Evolutionary conservation across 2,797 vertebrate genomes (phyloP), one percentile per base, ranked within the genome.

Genomic region (Ctenosaura bakeri): DNA sequence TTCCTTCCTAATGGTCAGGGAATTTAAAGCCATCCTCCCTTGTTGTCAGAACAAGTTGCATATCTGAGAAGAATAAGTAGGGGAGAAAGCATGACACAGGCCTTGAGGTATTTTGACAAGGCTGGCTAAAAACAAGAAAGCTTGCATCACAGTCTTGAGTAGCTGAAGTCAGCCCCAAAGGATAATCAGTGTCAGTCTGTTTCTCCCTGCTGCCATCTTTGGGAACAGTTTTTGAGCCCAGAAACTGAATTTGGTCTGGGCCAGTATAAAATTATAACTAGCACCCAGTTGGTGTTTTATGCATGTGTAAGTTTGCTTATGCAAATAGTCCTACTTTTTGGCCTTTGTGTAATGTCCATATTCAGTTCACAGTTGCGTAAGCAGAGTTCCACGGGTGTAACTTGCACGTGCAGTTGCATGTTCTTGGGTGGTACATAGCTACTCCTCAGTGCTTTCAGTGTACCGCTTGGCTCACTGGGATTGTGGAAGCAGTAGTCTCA

Each of bases 71-170:
- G 73, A 20, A 88, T 42, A 22, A 29, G 24, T 29, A 82, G 46
- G 83, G 24, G 80, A 18, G 71, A 73, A 71, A 90, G 90, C 52
- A 64, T 89, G 42, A 87, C 35, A 62, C 22, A 5, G 1, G 0
- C 83, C 92, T 56, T 88, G 74, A 91, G 91, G 16, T 83, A 71
- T 87, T 42, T 83, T 74, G 87, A 89, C 20, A 24, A 77, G 88
- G 26, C 35, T 42, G 26, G 59, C 22, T 62, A 20, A 69, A 46
- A 32, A 81, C 0, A 1, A 54, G 42, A 22, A 56, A 90, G 77
- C 12, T 86, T 89, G 54, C 1, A 3, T 82, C 76, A 35, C 32
- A 62, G 56, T 85, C 46, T 29, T 54, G 10, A 26, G 87, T 91
- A 50, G 35, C 29, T 93, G 85, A 64, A 88, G 0, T 52, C 26